Conservation (phyloP, 2,888 invertebrate species). For the Syrista parreyssii region DNA sequence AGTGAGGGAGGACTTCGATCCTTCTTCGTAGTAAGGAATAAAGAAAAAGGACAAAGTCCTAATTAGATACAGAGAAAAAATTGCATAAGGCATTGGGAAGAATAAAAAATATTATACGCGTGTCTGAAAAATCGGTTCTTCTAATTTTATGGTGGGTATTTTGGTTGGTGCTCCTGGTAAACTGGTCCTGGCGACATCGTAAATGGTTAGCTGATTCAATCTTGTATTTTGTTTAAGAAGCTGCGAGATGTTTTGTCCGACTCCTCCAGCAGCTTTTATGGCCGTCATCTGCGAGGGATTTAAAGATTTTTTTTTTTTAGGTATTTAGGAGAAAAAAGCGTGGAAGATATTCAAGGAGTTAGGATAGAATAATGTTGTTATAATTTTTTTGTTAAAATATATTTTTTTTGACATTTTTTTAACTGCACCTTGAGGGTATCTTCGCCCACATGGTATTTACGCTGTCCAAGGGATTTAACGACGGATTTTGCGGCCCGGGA, state of each 20-base stretch:
- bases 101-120: background rate
- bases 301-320: background rate
- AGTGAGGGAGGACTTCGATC: background rate
- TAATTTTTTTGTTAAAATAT: background rate
- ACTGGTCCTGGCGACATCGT: background rate
- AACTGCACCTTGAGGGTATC: constrained; percentile 11
- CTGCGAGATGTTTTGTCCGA: constrained; percentile 1
- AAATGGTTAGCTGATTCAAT: background rate
- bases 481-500: constrained; percentile 54
- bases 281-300: background rate
- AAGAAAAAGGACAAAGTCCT: background rate
- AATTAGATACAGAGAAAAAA: too few relatives aligned
- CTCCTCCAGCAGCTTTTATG: background rate
- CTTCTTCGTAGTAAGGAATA: background rate
- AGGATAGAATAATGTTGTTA: background rate
- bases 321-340: background rate
- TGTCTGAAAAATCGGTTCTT: background rate
- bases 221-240: background rate
- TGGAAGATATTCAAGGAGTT: background rate
- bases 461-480: constrained; percentile 42
- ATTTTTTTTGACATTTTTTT: background rate
- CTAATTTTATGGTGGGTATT: background rate
- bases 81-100: background rate
- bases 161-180: background rate
- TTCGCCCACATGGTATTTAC: constrained; percentile 20